phyloP scores from a whole-genome alignment of 2,888 invertebrate species.

The Sesia apiformis region DNA sequence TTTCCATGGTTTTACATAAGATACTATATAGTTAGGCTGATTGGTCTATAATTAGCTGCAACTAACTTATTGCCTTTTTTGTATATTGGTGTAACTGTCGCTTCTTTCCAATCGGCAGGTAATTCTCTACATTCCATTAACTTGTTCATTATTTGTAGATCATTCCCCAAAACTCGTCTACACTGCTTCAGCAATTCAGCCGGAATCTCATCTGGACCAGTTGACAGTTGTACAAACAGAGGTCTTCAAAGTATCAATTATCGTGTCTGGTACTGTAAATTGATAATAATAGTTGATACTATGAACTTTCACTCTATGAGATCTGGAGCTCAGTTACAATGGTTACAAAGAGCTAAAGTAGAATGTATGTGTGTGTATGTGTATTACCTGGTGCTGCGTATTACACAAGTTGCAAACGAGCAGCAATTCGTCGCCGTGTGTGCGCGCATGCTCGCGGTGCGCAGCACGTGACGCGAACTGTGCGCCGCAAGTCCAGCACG shows the following conservation, averaged over 20 bases:
- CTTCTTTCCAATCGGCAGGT: background rate
- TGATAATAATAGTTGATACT: too few relatives aligned
- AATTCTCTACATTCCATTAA: background rate
- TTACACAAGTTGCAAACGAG: conserved; percentile 35
- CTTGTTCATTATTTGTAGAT: background rate
- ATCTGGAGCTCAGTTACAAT: too few relatives aligned
- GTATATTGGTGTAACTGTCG: background rate
- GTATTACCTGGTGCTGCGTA: background rate
- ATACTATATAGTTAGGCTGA: conserved; percentile 2
- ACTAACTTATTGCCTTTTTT: background rate
- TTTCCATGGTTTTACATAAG: conserved; percentile 1
- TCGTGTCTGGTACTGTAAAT: too few relatives aligned
- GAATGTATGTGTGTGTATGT: too few relatives aligned
- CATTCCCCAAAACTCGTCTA: too few relatives aligned
- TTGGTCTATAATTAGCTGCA: conserved; percentile 2
- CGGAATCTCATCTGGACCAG: too few relatives aligned
- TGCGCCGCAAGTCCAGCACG: conserved; percentile 63
- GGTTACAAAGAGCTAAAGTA: too few relatives aligned
- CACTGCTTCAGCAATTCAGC: too few relatives aligned
- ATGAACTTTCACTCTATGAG: too few relatives aligned
- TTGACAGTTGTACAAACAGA: too few relatives aligned
- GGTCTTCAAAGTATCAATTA: too few relatives aligned
- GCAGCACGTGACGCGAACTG: conserved; percentile 32
- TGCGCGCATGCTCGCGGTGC: conserved; percentile 21
- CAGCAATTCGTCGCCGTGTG: conserved; percentile 22